A percentile compares a stretch with the other conserved stretches of the same genome.
phyloP scores from a whole-genome alignment of 1,140 invertebrate species.

The Pogonomyrmex barbatus region DNA sequence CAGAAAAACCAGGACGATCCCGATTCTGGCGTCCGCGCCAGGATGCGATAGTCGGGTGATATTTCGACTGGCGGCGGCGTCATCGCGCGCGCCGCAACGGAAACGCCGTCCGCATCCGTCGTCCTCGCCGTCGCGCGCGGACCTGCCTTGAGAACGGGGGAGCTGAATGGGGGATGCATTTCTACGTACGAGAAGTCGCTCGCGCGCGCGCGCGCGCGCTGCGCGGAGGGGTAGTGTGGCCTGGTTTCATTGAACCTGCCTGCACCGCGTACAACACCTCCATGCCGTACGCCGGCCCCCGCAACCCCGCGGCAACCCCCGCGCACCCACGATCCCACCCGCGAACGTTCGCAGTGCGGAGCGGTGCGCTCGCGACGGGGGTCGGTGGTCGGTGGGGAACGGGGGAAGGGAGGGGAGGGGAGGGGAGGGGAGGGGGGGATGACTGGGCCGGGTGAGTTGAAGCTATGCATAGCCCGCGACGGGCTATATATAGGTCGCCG shows the following conservation, averaged over 20 bases:
- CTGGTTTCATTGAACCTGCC: conserved; percentile 84
- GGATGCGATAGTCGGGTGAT: conserved; percentile 8
- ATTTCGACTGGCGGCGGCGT: neutral
- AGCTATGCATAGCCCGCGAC: conserved; percentile 83
- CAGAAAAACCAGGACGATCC: neutral
- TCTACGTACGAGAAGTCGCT: conserved; percentile 73
- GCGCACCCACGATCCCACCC: conserved; percentile 31
- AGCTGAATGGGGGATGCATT: conserved; percentile 79
- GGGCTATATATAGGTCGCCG: conserved; percentile 83
- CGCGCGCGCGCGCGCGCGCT: conserved; percentile 9
- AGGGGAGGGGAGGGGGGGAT: conserved; percentile 54
- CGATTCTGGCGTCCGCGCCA: neutral
- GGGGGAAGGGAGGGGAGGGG: conserved; percentile 50
- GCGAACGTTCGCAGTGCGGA: conserved; percentile 68
- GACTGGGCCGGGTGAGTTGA: conserved; percentile 68
- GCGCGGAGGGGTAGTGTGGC: conserved; percentile 73
- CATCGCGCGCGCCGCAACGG: conserved; percentile 17
- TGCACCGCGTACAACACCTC: conserved; percentile 73
- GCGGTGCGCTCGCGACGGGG: conserved; percentile 49
- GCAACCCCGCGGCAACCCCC: conserved; percentile 49
- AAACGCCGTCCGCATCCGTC: conserved; percentile 30
- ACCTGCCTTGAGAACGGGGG: conserved; percentile 72
- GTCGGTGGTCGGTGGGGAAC: conserved; percentile 39
- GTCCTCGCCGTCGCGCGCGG: conserved; percentile 34
- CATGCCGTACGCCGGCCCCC: conserved; percentile 43